These are phyloP conservation scores for Neoseiulus cucumeris DNA, from an alignment of 1,140 invertebrate species.

Conservation along the genomic window DNA sequence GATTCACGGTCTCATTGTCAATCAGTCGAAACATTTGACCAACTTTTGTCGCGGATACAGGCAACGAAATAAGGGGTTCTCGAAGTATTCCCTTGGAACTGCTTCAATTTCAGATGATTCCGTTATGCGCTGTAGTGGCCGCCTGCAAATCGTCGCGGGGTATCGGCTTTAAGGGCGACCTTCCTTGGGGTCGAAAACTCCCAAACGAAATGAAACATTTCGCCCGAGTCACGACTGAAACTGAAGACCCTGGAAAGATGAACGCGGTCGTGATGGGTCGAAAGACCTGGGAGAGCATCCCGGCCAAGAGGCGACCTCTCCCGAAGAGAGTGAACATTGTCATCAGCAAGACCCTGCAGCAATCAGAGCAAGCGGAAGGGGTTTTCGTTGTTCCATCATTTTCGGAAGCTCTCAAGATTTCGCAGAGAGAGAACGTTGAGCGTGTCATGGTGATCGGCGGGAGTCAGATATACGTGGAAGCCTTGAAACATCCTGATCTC, in stretches of 20 bases:
- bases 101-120: background rate
- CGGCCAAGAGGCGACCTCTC: background rate
- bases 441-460: background rate
- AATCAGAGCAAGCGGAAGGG: background rate
- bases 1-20: no score
- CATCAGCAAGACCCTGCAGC: background rate
- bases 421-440: background rate
- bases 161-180: background rate
- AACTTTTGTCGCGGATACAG: no score
- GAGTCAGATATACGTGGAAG: background rate
- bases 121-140: background rate
- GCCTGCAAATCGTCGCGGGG: background rate
- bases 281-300: slow-evolving; percentile 1
- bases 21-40: no score
- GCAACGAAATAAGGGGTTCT: no score
- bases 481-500: background rate
- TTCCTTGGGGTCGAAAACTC: slow-evolving; percentile 1
- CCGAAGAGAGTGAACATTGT: background rate
- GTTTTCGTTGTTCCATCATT: background rate
- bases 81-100: no score
- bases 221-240: background rate
- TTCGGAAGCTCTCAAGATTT: background rate
- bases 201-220: slow-evolving; percentile 11
- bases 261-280: background rate
- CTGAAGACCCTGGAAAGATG: background rate